Evolutionary conservation across 1,140 invertebrate species (phyloP).

Genomic region (Meloidogyne floridensis): DNA sequence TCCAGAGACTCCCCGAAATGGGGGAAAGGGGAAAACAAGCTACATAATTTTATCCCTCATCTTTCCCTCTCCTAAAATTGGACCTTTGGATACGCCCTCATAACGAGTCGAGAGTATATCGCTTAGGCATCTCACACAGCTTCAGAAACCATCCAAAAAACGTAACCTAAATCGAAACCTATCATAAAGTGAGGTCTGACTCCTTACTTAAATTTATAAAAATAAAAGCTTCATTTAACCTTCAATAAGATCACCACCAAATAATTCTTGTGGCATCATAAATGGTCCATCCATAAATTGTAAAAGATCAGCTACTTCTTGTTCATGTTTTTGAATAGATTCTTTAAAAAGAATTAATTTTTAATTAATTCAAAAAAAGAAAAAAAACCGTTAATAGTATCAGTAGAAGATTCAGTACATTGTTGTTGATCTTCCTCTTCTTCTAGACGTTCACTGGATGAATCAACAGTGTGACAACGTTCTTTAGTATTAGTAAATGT

Average conservation of each 20-base stretch:
- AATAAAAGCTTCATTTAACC: not conserved
- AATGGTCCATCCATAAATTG: not conserved
- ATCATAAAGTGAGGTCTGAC: too few species aligned
- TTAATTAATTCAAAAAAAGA: not conserved
- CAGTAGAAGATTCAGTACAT: slow-evolving; percentile 22
- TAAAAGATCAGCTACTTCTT: not conserved
- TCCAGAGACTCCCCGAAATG: too few species aligned
- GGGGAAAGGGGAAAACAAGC: too few species aligned
- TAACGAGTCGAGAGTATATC: too few species aligned
- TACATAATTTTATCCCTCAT: too few species aligned
- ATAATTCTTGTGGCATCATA: not conserved
- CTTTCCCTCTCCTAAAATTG: too few species aligned
- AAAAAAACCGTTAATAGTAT: slow-evolving; percentile 39
- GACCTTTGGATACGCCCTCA: too few species aligned
- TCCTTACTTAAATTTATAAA: too few species aligned
- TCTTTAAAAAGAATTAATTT: not conserved
- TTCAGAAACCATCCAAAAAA: too few species aligned
- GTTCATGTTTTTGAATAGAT: not conserved
- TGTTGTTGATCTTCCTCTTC: slow-evolving; percentile 13
- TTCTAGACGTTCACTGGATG: slow-evolving; percentile 15
- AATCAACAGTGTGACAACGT: slow-evolving; percentile 1
- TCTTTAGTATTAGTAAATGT: slow-evolving; percentile 12
- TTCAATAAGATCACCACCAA: not conserved
- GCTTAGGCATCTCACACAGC: too few species aligned
- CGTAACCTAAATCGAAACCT: too few species aligned